Percentiles rank a stretch among this genome's conserved stretches.
Evolutionary conservation across 2,113 vertebrate species (phyloP).

Genomic region (Bubo bubo): DNA sequence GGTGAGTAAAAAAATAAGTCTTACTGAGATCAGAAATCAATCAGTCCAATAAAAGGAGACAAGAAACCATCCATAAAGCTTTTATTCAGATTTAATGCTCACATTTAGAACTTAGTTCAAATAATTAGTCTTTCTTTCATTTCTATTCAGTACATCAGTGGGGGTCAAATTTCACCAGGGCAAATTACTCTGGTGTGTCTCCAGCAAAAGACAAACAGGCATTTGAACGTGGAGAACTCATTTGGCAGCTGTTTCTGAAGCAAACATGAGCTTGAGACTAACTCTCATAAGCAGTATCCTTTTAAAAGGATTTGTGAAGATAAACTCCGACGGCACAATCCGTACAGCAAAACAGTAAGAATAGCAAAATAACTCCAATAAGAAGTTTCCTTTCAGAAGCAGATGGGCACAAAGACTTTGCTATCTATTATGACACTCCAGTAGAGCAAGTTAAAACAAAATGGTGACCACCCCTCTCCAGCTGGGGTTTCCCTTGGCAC

Average conservation of each 20-base stretch:
- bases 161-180: neutral
- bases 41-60: neutral
- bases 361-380: neutral
- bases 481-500: neutral
- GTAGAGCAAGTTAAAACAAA: neutral
- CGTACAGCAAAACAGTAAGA: neutral
- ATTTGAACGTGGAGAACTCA: neutral
- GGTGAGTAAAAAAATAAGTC: constrained; percentile 72
- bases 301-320: neutral
- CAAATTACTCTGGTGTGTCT: neutral
- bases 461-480: neutral
- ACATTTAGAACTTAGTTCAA: neutral
- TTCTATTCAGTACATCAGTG: neutral
- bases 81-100: neutral
- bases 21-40: neutral
- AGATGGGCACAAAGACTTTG: neutral
- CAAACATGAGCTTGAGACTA: neutral
- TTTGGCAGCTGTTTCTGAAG: neutral
- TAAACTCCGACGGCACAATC: neutral
- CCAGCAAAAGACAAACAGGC: neutral
- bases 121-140: neutral
- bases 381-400: neutral
- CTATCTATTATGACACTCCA: neutral
- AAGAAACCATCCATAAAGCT: neutral
- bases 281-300: neutral